These are phyloP conservation scores for Desmodus rotundus DNA, from an alignment of 2,113 vertebrate genomes.

Conservation along the genomic window DNA sequence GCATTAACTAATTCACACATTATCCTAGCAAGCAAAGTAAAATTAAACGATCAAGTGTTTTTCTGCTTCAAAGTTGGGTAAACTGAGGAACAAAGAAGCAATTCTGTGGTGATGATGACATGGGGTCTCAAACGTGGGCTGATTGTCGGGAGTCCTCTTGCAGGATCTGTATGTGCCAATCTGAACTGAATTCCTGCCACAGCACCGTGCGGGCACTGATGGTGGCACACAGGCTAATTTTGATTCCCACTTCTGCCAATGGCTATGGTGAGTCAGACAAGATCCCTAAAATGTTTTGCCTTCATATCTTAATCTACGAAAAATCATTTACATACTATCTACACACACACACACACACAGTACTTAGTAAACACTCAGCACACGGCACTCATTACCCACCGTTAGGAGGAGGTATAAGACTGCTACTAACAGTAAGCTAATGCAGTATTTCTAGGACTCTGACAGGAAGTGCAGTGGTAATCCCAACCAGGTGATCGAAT, in stretches of 20 bases:
- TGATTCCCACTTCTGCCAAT: background rate
- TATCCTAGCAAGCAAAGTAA: conserved; percentile 56
- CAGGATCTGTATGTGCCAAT: background rate
- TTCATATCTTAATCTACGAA: conserved; percentile 18
- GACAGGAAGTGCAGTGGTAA: background rate
- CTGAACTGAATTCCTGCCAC: conserved; percentile 17
- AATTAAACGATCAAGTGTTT: conserved; percentile 4
- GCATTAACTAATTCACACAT: conserved; percentile 68
- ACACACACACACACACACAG: background rate
- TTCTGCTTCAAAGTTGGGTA: conserved; percentile 30
- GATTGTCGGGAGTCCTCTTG: background rate
- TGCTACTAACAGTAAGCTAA: conserved; percentile 32
- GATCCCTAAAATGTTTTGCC: background rate
- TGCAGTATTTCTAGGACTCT: background rate
- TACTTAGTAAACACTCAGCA: background rate
- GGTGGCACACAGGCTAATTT: background rate
- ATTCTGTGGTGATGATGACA: background rate
- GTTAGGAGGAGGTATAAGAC: conserved; percentile 3
- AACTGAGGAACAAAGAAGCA: conserved; percentile 40
- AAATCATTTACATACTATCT: background rate
- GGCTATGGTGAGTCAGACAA: background rate
- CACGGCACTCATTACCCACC: background rate
- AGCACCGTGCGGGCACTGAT: background rate
- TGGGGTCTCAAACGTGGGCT: background rate
- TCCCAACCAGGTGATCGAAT: background rate